Base-by-base conservation (phyloP, 2,888 invertebrate species). In the Gonocerus acuteangulatus region DNA sequence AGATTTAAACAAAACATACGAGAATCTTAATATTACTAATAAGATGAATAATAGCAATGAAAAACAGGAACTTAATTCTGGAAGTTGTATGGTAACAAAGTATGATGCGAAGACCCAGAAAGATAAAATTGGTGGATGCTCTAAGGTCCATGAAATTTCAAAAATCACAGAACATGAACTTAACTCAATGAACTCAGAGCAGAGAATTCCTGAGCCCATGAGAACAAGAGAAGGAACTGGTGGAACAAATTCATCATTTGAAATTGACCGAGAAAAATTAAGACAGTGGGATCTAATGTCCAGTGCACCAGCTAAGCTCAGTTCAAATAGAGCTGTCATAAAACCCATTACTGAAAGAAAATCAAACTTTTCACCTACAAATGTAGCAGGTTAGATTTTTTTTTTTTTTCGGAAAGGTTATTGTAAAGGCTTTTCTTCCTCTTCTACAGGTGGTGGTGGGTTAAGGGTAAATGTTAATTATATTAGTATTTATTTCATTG, bases 251-350 rank as follows among this genome's bases (percentile, higher is more conserved):
- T 27, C 51, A 19, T 65, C 61, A 27, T 67, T 54, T 47, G 45
- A 58, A 56, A 52, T 54, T 45, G 90, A 90, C 77, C 82, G 90
- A 70, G 90, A 90, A 76, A 89, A 87, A 69, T 80, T 90, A 69
- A 81, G 90, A 57, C 90, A 90, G 72, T 90, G 90, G 90, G 90
- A 90, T 76, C 81, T 89, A 70, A 82, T 90, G 84, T 90, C 90
- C 63, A 89, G 89, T 78, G 89, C 83, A 67, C 78, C 85, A 69
- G 82, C 84, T 48, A 68, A 66, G 65, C 56, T 68, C 47, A 67
- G 66, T 56, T 65, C 54, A 39, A 56, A 39, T 16, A 51, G 34
- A 51, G 16, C 47, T 21, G 39, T 39, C 48, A 22, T 45, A 15
- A 48, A 42, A 34, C 51, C 63, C 19, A 47, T 34, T 19, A 27